These are phyloP conservation scores for Oreochromis tanganicae DNA, from an alignment of 2,113 vertebrate genomes.

Conservation along the genomic window DNA sequence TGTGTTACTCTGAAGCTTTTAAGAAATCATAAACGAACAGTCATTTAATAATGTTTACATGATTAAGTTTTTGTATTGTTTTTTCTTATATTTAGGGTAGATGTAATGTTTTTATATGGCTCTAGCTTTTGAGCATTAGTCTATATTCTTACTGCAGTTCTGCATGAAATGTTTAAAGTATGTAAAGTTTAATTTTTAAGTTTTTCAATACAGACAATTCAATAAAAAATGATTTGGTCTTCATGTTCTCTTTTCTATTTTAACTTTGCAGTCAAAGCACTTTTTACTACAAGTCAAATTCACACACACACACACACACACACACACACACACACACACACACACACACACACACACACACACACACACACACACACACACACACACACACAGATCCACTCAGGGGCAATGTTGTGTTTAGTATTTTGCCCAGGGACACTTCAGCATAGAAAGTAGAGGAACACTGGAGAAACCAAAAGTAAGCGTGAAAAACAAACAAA, in stretches of 20 bases:
- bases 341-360: neutral
- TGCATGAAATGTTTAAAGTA: neutral
- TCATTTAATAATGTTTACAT: conserved; percentile 39
- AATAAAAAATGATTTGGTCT: conserved; percentile 33
- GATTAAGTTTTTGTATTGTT: conserved; percentile 32
- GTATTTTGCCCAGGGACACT: rapidly evolving
- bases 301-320: neutral
- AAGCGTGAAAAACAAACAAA: neutral
- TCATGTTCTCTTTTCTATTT: neutral
- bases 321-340: neutral
- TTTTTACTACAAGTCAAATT: neutral
- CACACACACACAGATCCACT: neutral
- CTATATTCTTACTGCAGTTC: neutral
- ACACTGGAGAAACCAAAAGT: neutral
- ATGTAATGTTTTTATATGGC: conserved; percentile 42
- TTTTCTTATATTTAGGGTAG: conserved; percentile 25
- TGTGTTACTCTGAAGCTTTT: neutral
- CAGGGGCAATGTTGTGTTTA: rapidly evolving
- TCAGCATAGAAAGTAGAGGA: neutral
- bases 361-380: too few species aligned
- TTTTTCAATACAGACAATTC: neutral
- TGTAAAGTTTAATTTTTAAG: neutral
- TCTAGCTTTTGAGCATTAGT: neutral
- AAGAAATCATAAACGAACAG: neutral
- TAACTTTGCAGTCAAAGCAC: neutral